A percentile compares a stretch with the other conserved stretches of the same genome.
phyloP scores from a whole-genome alignment of 1,140 invertebrate genomes.

The Drosophila azteca region DNA sequence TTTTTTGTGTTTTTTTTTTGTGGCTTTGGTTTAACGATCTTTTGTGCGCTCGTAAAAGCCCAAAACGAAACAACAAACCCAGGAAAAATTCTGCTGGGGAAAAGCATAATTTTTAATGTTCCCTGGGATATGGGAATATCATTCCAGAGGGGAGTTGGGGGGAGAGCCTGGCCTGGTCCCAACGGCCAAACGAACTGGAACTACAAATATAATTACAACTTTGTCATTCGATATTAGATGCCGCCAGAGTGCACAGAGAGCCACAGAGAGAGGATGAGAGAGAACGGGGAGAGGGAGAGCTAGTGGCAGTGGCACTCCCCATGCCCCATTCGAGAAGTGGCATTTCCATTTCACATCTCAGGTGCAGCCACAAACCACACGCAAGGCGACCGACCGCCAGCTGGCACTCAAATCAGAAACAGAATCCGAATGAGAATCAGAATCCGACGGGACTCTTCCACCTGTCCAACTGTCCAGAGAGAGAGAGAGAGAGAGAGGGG shows the following conservation, averaged over 20 bases:
- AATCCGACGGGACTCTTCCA: conserved; percentile 10
- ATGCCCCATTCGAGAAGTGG: background rate
- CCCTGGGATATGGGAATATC: conserved; percentile 33
- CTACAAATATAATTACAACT: conserved; percentile 74
- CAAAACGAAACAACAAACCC: conserved; percentile 28
- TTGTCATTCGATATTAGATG: conserved; percentile 79
- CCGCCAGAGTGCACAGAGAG: conserved; percentile 60
- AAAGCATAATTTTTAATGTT: conserved; percentile 63
- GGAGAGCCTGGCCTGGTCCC: conserved; percentile 14
- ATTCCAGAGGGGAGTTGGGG: conserved; percentile 2
- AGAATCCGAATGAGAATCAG: no score
- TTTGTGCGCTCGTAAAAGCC: conserved; percentile 62
- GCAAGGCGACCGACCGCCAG: conserved; percentile 40
- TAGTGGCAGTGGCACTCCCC: no score
- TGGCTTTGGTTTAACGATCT: conserved; percentile 51
- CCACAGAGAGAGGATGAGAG: background rate
- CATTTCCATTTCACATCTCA: conserved; percentile 26
- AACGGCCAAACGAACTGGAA: conserved; percentile 26
- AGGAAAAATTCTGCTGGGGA: conserved; percentile 56
- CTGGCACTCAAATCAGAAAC: conserved; percentile 45
- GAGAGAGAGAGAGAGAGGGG: conserved; percentile 10
- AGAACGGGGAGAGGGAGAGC: background rate
- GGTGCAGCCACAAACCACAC: conserved; percentile 35
- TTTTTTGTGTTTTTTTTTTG: conserved; percentile 10
- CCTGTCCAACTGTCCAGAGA: conserved; percentile 43